Base-by-base conservation (phyloP, 1,140 invertebrate species). In the Papilio glaucus region DNA sequence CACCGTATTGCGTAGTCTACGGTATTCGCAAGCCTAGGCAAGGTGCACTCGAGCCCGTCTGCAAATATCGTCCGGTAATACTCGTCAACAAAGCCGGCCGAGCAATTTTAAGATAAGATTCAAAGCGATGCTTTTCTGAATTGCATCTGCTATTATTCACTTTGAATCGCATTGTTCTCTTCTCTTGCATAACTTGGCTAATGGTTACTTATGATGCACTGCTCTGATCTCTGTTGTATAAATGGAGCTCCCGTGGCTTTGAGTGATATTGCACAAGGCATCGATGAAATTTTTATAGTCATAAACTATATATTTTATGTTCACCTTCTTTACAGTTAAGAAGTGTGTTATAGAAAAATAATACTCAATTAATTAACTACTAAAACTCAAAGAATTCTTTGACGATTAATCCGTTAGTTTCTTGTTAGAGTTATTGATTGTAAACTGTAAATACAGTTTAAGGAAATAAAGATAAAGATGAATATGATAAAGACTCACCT, bases 401-500 rank as follows among this genome's bases (percentile, higher is more conserved):
- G n/a, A n/a, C n/a, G n/a, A n/a, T n/a, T n/a, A n/a, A n/a, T n/a
- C n/a, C n/a, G n/a, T n/a, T n/a, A n/a, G n/a, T n/a, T n/a, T n/a
- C n/a, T n/a, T n/a, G n/a, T n/a, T n/a, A n/a, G n/a, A n/a, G n/a
- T n/a, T n/a, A n/a, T n/a, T n/a, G n/a, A n/a, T n/a, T n/a, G n/a
- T n/a, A n/a, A n/a, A n/a, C n/a, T n/a, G n/a, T n/a, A n/a, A n/a
- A n/a, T n/a, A 33, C 29, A 33, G 29, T 33, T 33, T 6, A 33
- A 3, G 29, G 6, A 33, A 6, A 2, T 6, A 33, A 33, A n/a
- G 41, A 4, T 4, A 15, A 42, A 7, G n/a, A 0, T 0, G 4
- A 18, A 21, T 21, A 49, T 7, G 9, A 8, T 24, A 15, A 9
- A 26, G 12, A 81, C 96, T 96, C 93, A 98, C 96, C 98, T 98